Percentiles rank a stretch among this genome's conserved stretches.
phyloP scores from a whole-genome alignment of 2,797 vertebrate genomes.

The Anguilla anguilla region DNA sequence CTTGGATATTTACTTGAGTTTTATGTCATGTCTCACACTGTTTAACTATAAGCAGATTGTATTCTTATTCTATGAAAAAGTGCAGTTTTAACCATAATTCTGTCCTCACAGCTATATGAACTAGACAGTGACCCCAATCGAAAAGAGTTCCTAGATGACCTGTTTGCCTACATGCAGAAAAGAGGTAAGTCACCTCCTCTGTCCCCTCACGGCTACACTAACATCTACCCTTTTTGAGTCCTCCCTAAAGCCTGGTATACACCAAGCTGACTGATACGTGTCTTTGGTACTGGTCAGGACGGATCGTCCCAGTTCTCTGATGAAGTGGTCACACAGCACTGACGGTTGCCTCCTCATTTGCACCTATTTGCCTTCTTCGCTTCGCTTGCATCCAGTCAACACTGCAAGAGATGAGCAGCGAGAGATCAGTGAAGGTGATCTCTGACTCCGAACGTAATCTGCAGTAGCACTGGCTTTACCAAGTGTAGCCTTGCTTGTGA shows the following conservation, averaged over 20 bases:
- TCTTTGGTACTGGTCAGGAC: too few species aligned
- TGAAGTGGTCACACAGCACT: too few species aligned
- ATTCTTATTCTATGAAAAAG: constrained; percentile 1
- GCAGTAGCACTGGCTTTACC: too few species aligned
- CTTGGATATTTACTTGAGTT: not conserved
- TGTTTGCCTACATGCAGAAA: constrained; percentile 98
- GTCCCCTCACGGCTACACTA: not conserved
- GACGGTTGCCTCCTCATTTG: too few species aligned
- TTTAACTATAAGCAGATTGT: not conserved
- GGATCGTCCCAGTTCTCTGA: too few species aligned
- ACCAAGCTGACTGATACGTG: too few species aligned
- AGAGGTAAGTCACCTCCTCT: constrained; percentile 73
- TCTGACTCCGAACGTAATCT: too few species aligned
- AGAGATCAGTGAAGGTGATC: too few species aligned
- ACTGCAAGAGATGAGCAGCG: too few species aligned
- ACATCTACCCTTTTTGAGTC: not conserved
- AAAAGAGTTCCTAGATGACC: constrained; percentile 94
- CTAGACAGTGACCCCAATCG: constrained; percentile 91
- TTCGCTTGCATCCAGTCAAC: too few species aligned
- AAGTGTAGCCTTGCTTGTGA: too few species aligned
- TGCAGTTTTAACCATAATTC: not conserved
- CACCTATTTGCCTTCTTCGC: too few species aligned
- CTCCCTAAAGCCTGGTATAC: constrained; percentile 46
- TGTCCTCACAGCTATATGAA: constrained; percentile 83
- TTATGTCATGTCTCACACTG: not conserved